Base-by-base conservation (phyloP, 1,140 invertebrate genomes). In the Hyles vespertilio region DNA sequence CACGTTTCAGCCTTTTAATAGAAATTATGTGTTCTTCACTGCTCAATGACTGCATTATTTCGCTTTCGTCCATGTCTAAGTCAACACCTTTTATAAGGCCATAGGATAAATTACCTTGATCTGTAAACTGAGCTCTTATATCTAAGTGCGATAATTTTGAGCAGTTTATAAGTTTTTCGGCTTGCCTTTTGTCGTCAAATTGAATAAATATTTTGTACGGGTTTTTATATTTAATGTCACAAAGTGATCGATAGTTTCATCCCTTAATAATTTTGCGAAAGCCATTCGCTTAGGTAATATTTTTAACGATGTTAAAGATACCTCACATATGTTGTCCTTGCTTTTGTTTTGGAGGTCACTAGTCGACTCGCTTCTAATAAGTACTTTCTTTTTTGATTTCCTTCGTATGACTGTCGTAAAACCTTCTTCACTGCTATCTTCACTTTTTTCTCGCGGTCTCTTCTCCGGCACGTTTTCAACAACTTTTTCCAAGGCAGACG, bases 201-300 rank as follows among this genome's bases (percentile, higher is more conserved):
- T 34, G 56, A 2, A 70, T 52, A 6, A 59, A 45, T 3, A 65
- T 36, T 48, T 63, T 70, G 36, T 67, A 70, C 1, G 64, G 57
- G 22, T 46, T 67, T 55, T 61, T 66, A 56, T 69, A 74, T 58
- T 71, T 69, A 11, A 71, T 69, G 48, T 43, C 57, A 74, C 52
- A n/a, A n/a, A n/a, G 8, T 63, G 50, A 7, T 11, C 22, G 11
- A 74, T 63, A 43, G 59, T 58, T 53, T 61, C 56, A 11, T 46
- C 32, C 55, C 48, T 68, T 32, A 70, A 33, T 58, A 69, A 48
- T 61, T 63, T 70, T 5, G 66, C 71, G 10, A 74, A 58, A 9
- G 56, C 61, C 50, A 70, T 60, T 53, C 70, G 65, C 50, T 69
- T 72, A 0, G 62, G 64, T 43, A 72, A 50, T 53, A 40, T 10